These are phyloP conservation scores for Agriopis marginaria DNA, from an alignment of 2,888 invertebrate species.

Conservation along the genomic window DNA sequence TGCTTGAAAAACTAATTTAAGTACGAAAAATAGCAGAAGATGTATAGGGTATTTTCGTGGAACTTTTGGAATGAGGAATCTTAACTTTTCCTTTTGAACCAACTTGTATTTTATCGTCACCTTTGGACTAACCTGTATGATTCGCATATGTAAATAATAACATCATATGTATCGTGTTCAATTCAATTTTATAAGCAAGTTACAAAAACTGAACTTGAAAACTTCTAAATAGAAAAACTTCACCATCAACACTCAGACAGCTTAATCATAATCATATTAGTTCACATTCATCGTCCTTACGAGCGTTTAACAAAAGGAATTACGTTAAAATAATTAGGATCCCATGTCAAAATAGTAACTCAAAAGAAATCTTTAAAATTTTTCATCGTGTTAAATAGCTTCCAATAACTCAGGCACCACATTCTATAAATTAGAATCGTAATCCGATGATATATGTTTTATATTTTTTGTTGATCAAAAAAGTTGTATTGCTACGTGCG, in stretches of 20 bases:
- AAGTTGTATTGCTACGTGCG: conserved; percentile 62
- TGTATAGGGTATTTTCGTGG: no score
- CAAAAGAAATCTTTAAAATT: conserved; percentile 64
- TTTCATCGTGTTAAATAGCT: conserved; percentile 72
- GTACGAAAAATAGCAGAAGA: no score
- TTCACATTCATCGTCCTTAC: conserved; percentile 54
- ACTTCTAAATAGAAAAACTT: conserved; percentile 60
- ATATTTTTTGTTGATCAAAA: conserved; percentile 49
- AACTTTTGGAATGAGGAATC: no score
- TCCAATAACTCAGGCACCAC: conserved; percentile 72
- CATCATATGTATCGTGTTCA: no score
- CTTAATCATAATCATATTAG: conserved; percentile 50
- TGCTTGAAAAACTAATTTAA: no score
- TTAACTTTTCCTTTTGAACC: no score
- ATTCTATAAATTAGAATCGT: conserved; percentile 75
- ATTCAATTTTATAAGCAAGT: no score
- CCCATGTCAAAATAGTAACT: conserved; percentile 80
- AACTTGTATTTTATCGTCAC: no score
- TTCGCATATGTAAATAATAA: no score
- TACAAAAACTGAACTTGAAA: conserved; percentile 12
- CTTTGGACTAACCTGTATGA: no score
- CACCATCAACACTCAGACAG: conserved; percentile 58
- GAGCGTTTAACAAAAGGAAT: conserved; percentile 69
- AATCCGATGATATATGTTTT: conserved; percentile 72
- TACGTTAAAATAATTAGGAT: conserved; percentile 80